phyloP scores from a whole-genome alignment of 2,113 vertebrate genomes.

The Phainopepla nitens region DNA sequence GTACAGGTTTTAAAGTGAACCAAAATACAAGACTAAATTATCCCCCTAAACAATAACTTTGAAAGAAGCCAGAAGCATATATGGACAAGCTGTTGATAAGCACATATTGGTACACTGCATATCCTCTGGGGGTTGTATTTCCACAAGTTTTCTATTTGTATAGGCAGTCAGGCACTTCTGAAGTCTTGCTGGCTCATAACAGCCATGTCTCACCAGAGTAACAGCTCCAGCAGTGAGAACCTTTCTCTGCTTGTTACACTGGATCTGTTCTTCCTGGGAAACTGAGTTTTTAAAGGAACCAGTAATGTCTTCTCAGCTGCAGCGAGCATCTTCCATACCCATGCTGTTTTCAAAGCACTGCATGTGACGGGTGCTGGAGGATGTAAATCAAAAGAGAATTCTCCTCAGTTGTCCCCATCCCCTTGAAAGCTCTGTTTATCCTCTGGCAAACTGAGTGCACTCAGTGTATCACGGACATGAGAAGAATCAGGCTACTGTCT shows the following conservation, averaged over 20 bases:
- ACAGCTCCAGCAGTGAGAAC: background rate
- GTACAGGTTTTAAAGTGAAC: background rate
- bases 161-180: background rate
- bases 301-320: background rate
- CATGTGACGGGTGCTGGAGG: background rate
- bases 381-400: constrained; percentile 33
- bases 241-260: background rate
- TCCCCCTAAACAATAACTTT: background rate
- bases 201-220: background rate
- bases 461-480: background rate
- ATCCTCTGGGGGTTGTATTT: background rate
- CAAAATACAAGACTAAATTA: background rate
- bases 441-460: background rate
- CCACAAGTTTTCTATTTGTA: background rate
- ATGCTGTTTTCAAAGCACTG: background rate
- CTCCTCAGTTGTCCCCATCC: background rate
- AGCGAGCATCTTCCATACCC: background rate
- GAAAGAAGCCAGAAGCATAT: background rate
- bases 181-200: background rate
- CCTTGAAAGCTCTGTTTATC: constrained; percentile 47
- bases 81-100: background rate
- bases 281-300: background rate
- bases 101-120: background rate
- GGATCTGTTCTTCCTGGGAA: background rate
- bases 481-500: constrained; percentile 42